phyloP scores from a whole-genome alignment of 2,888 invertebrate genomes.

The Chromoteleia sp. region DNA sequence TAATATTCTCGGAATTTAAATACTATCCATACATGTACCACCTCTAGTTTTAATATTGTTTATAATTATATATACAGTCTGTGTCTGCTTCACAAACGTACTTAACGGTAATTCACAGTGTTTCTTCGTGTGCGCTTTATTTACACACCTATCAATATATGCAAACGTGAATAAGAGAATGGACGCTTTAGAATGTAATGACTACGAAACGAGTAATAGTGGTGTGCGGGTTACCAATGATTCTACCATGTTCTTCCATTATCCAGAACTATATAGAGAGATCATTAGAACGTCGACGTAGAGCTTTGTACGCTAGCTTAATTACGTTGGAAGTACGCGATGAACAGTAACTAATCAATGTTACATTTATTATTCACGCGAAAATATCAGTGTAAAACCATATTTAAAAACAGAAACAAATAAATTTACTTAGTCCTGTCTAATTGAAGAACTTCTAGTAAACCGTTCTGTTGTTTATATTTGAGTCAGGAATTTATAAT shows the following conservation, averaged over 20 bases:
- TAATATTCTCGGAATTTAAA: no score
- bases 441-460: no score
- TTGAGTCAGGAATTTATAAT: no score
- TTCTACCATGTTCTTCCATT: constrained; percentile 64
- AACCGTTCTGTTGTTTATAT: no score
- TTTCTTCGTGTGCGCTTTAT: neutral
- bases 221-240: constrained; percentile 55
- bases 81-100: no score
- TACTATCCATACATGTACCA: no score
- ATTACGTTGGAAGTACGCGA: constrained; percentile 52
- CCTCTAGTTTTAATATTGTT: no score
- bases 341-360: constrained; percentile 56
- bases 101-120: no score
- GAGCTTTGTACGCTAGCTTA: constrained; percentile 56
- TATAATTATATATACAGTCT: no score
- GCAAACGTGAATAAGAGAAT: constrained; percentile 35
- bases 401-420: constrained; percentile 12
- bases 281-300: constrained; percentile 54
- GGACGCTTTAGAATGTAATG: constrained; percentile 56
- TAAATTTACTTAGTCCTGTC: constrained; percentile 19
- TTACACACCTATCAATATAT: neutral
- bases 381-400: constrained; percentile 35
- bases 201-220: constrained; percentile 57
- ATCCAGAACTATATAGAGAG: constrained; percentile 57
- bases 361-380: constrained; percentile 55